phyloP scores from a whole-genome alignment of 1,140 invertebrate genomes.

The Drosophila sulfurigaster region DNA sequence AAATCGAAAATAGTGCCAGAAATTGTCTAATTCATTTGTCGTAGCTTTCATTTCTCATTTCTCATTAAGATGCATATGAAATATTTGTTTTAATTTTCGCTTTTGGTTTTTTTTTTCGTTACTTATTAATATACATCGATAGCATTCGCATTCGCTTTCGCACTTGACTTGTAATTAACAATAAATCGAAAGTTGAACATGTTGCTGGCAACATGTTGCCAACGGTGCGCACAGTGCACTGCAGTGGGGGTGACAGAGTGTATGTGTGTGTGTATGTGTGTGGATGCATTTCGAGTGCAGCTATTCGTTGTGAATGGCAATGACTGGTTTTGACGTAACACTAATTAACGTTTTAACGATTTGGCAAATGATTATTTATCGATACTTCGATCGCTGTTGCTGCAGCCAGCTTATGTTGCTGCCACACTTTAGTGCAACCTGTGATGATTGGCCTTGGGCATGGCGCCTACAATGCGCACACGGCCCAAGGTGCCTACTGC shows the following conservation, averaged over 20 bases:
- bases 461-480: constrained; percentile 91
- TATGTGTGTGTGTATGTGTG: constrained; percentile 12
- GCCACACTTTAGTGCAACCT: constrained; percentile 67
- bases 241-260: constrained; percentile 6
- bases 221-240: constrained; percentile 12
- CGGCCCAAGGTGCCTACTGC: constrained; percentile 86
- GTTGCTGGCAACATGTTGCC: constrained; percentile 32
- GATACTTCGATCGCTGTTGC: constrained; percentile 29
- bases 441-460: constrained; percentile 88
- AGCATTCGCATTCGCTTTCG: constrained; percentile 12
- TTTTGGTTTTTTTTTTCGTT: constrained; percentile 13
- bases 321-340: constrained; percentile 67
- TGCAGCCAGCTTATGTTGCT: background rate
- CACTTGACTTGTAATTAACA: constrained; percentile 33
- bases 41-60: constrained; percentile 10
- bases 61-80: constrained; percentile 7
- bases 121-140: constrained; percentile 39
- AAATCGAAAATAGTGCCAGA: constrained; percentile 38
- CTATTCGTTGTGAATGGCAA: constrained; percentile 81
- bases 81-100: constrained; percentile 8
- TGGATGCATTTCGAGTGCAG: constrained; percentile 40
- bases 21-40: constrained; percentile 26
- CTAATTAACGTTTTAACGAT: constrained; percentile 65
- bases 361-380: constrained; percentile 69
- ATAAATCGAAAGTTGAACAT: constrained; percentile 44